Evolutionary conservation across 53 echinoderm and acorn worm species (phyloP).

Genomic region (Glandiceps talaboti): DNA sequence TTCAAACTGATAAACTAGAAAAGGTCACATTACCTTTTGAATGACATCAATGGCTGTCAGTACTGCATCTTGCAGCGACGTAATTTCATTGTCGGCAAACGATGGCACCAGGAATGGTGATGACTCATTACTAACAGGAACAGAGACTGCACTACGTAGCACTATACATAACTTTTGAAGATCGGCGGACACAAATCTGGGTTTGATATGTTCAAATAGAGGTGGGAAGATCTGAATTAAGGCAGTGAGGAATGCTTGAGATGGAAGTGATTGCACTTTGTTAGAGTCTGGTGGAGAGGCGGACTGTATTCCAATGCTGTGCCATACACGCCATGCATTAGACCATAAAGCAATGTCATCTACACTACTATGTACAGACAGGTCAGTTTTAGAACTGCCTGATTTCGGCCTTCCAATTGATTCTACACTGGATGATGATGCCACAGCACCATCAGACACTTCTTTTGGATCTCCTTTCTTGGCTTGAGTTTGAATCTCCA

Average conservation of each 20-base stretch:
- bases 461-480: constrained; percentile 7
- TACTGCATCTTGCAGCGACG: constrained; percentile 65
- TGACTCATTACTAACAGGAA: constrained; percentile 88
- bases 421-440: background rate
- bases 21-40: constrained; percentile 61
- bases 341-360: constrained; percentile 80
- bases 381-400: background rate
- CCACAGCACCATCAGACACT: constrained; percentile 8
- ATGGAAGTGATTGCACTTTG: constrained; percentile 44
- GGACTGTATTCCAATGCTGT: constrained; percentile 72
- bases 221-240: constrained; percentile 89
- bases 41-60: constrained; percentile 78
- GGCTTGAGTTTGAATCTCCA: constrained; percentile 34
- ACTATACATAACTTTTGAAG: constrained; percentile 82
- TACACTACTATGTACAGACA: constrained; percentile 2
- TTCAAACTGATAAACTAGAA: too few relatives aligned
- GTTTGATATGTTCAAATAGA: constrained; percentile 77
- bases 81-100: constrained; percentile 68
- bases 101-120: constrained; percentile 80
- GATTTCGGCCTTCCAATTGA: background rate
- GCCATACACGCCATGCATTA: constrained; percentile 91
- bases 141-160: constrained; percentile 81
- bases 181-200: constrained; percentile 75
- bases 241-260: constrained; percentile 90
- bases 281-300: constrained; percentile 62